These are phyloP conservation scores for Epizoanthus scotinus DNA, from an alignment of 92 coral and sea anemone genomes.

Conservation along the genomic window DNA sequence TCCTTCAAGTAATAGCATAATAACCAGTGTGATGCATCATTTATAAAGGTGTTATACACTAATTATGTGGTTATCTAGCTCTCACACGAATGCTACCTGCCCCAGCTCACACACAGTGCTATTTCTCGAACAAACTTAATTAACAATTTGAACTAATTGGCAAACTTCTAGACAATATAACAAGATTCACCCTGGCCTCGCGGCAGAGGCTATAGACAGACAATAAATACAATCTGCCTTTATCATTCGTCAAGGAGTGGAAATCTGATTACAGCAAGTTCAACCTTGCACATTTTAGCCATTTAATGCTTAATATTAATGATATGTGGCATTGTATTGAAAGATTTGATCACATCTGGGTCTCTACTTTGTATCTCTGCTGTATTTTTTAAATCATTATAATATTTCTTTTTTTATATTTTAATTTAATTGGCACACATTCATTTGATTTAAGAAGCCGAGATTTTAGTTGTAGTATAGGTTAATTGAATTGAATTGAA, in stretches of 20 bases:
- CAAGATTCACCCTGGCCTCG: neutral
- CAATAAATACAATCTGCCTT: neutral
- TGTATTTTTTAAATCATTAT: too few relatives aligned
- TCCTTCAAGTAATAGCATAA: neutral
- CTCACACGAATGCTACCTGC: neutral
- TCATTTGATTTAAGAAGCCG: too few relatives aligned
- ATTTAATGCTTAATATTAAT: too few relatives aligned
- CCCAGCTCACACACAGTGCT: slow-evolving; percentile 30
- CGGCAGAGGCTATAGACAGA: neutral
- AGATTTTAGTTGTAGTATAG: too few relatives aligned
- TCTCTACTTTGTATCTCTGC: too few relatives aligned
- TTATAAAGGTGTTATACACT: slow-evolving; percentile 30
- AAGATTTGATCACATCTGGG: too few relatives aligned
- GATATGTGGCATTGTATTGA: too few relatives aligned
- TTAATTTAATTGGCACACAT: too few relatives aligned
- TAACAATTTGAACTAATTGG: slow-evolving; percentile 13
- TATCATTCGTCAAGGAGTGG: neutral
- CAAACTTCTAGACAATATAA: slow-evolving; percentile 3
- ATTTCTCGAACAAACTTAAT: neutral
- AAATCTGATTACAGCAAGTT: neutral
- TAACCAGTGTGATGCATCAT: slow-evolving; percentile 2
- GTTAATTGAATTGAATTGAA: too few relatives aligned
- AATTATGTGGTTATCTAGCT: slow-evolving; percentile 25
- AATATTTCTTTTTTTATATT: too few relatives aligned
- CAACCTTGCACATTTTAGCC: too few relatives aligned